phyloP scores from a whole-genome alignment of 1,140 invertebrate genomes.

The Drosophila pachea region DNA sequence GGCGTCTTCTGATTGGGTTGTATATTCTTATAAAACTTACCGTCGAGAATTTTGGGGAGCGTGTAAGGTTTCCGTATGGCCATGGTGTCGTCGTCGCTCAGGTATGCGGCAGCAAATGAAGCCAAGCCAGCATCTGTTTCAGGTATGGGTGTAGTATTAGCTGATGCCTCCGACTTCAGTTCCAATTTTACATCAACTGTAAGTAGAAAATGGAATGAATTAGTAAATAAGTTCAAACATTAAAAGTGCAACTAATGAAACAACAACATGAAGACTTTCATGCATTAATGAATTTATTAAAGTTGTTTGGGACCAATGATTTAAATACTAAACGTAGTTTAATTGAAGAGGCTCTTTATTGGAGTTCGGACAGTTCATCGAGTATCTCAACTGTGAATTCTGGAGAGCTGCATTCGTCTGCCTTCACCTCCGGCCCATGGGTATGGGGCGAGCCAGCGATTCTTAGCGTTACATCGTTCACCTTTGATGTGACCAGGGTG shows the following conservation, averaged over 20 bases:
- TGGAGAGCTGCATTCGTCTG: slow-evolving; percentile 44
- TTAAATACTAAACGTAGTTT: too few relatives aligned
- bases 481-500: slow-evolving; percentile 75
- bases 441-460: slow-evolving; percentile 73
- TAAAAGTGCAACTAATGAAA: background rate
- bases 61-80: slow-evolving; percentile 57
- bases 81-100: slow-evolving; percentile 60
- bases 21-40: slow-evolving; percentile 75
- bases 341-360: slow-evolving; percentile 26
- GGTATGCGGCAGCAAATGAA: slow-evolving; percentile 29
- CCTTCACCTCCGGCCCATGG: slow-evolving; percentile 68
- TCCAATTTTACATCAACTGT: slow-evolving; percentile 57
- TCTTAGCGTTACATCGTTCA: slow-evolving; percentile 58
- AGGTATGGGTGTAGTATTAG: slow-evolving; percentile 15
- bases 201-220: slow-evolving; percentile 6
- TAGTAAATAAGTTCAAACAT: background rate
- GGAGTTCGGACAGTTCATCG: slow-evolving; percentile 57
- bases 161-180: slow-evolving; percentile 21
- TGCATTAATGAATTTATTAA: slow-evolving; percentile 42
- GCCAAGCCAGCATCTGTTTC: slow-evolving; percentile 23
- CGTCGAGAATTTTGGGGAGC: slow-evolving; percentile 73
- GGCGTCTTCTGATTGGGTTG: slow-evolving; percentile 73
- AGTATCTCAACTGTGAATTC: slow-evolving; percentile 65
- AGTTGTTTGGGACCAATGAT: too few relatives aligned
- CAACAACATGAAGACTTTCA: slow-evolving; percentile 1